A percentile compares a stretch with the other conserved stretches of the same genome.
These are phyloP conservation scores for Oxytorus armatus DNA, from an alignment of 2,888 invertebrate species.

Conservation along the genomic window DNA sequence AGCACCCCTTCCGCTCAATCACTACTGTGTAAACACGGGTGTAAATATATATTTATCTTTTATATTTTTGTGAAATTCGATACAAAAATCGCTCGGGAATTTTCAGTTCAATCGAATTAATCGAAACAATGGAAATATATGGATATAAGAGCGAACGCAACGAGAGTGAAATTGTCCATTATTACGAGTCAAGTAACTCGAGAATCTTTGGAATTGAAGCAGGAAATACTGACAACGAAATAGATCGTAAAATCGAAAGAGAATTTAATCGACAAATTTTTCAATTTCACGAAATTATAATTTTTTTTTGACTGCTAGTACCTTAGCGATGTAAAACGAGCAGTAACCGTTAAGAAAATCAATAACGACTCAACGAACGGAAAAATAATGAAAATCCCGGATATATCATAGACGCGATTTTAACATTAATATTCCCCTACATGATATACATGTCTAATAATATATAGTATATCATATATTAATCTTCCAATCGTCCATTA, in stretches of 20 bases:
- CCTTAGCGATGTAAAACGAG: no score
- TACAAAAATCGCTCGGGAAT: constrained; percentile 11
- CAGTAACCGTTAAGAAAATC: constrained; percentile 11
- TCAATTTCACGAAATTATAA: no score
- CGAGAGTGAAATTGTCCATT: background rate
- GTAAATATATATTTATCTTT: constrained; percentile 52
- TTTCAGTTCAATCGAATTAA: background rate
- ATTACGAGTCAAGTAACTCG: background rate
- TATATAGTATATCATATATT: constrained; percentile 59
- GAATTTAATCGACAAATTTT: no score
- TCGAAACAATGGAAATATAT: background rate
- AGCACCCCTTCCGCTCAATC: constrained; percentile 42
- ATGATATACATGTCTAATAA: constrained; percentile 53
- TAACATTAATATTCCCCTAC: constrained; percentile 41
- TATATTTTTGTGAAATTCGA: constrained; percentile 38
- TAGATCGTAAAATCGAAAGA: no score
- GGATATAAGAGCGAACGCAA: background rate
- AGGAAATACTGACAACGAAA: constrained; percentile 15
- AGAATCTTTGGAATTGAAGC: constrained; percentile 47
- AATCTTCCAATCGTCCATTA: constrained; percentile 78
- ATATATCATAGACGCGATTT: no score
- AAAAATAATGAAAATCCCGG: no score
- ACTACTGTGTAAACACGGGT: constrained; percentile 32
- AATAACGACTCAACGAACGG: constrained; percentile 33
- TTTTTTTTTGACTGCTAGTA: no score